phyloP scores from a whole-genome alignment of 2,797 vertebrate genomes.

The Amblyopsis hoosieri region DNA sequence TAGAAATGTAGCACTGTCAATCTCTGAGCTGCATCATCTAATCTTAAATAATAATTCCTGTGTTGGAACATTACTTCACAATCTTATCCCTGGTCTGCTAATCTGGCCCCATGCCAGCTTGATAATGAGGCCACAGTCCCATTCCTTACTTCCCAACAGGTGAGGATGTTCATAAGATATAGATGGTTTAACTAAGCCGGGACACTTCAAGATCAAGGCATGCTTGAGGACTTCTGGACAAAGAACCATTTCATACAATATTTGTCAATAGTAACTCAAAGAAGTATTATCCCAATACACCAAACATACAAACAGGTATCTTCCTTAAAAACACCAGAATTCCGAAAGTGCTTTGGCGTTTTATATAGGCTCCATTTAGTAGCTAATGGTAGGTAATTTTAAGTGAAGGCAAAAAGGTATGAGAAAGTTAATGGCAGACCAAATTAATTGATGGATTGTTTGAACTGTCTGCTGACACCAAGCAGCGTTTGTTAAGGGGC shows the following conservation, averaged over 20 bases:
- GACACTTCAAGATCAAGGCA: not conserved
- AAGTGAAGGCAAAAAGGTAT: slow-evolving; percentile 47
- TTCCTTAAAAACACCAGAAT: slow-evolving; percentile 4
- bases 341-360: slow-evolving; percentile 32
- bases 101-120: slow-evolving; percentile 56
- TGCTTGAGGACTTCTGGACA: too few species aligned
- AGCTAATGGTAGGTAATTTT: slow-evolving; percentile 41
- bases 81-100: slow-evolving; percentile 43
- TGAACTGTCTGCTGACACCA: slow-evolving; percentile 17
- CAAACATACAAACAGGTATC: not conserved
- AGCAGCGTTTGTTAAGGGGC: slow-evolving; percentile 17
- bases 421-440: slow-evolving; percentile 42
- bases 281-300: too few species aligned
- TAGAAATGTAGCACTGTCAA: slow-evolving; percentile 42
- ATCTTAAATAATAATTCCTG: slow-evolving; percentile 51
- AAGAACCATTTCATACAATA: too few species aligned
- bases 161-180: slow-evolving; percentile 29
- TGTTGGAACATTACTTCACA: slow-evolving; percentile 44
- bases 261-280: too few species aligned
- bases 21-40: slow-evolving; percentile 48
- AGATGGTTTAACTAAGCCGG: slow-evolving; percentile 25
- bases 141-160: slow-evolving; percentile 50
- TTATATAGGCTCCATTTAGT: slow-evolving; percentile 37
- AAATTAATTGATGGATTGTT: slow-evolving; percentile 60
- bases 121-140: slow-evolving; percentile 57